Evolutionary conservation across 2,797 vertebrate genomes (phyloP).

Genomic region (Florisuga fusca): DNA sequence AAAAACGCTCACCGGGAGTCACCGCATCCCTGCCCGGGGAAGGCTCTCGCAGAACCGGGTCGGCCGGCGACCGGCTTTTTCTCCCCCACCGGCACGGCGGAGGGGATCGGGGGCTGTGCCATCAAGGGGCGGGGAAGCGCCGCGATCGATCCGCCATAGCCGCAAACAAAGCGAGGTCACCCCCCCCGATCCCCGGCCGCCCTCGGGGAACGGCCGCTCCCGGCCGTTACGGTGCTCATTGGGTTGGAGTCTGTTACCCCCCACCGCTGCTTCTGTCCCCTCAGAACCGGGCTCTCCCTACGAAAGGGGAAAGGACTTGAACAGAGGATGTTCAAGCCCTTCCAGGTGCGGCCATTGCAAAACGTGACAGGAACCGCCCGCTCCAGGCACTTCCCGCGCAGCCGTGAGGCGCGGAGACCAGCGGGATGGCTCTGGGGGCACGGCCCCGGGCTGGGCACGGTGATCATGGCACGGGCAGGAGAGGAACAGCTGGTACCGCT

Average conservation of each 20-base stretch:
- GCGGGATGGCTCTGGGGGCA: not conserved
- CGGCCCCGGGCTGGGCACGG: not conserved
- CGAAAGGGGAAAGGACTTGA: not conserved
- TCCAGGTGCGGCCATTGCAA: not conserved
- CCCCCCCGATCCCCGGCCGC: too few relatives aligned
- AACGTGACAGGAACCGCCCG: not conserved
- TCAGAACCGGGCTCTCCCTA: not conserved
- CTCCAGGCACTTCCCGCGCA: not conserved
- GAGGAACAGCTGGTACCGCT: not conserved
- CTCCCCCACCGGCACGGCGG: not conserved
- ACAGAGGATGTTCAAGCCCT: too few relatives aligned
- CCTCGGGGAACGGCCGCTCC: not conserved
- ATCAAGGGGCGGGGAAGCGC: too few relatives aligned
- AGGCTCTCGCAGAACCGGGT: not conserved
- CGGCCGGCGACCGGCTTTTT: not conserved
- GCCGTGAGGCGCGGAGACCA: too few relatives aligned
- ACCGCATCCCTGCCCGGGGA: rapidly evolving
- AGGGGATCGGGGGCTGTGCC: not conserved
- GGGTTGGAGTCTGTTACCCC: rapidly evolving
- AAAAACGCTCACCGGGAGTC: not conserved
- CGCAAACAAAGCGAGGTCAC: not conserved
- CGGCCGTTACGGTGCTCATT: rapidly evolving
- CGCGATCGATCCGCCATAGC: not conserved
- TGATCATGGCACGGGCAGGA: rapidly evolving
- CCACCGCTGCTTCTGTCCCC: too few relatives aligned